Evolutionary conservation across 2,113 vertebrate species (phyloP).

Genomic region (Mohoua ochrocephala): DNA sequence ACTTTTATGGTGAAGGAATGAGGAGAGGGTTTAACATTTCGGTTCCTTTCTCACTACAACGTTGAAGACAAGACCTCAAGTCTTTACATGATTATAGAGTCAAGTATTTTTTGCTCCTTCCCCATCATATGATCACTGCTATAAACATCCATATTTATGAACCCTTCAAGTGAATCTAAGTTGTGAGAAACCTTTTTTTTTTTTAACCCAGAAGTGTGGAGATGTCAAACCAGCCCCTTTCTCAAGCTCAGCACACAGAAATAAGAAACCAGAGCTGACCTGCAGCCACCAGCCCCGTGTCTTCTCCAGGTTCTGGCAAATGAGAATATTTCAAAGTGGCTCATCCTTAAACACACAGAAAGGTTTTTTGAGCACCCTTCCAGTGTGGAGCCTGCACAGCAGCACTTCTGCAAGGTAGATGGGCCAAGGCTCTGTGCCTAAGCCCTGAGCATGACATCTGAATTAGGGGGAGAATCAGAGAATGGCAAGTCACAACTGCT

Average conservation of each 20-base stretch:
- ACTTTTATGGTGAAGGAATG: not conserved
- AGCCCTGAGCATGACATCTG: not conserved
- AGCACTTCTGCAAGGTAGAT: not conserved
- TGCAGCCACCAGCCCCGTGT: fast-evolving
- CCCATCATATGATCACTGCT: not conserved
- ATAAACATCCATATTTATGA: not conserved
- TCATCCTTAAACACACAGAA: not conserved
- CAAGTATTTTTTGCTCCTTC: not conserved
- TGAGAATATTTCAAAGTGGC: not conserved
- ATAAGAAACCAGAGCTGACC: not conserved
- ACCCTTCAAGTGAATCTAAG: not conserved
- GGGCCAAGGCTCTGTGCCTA: not conserved
- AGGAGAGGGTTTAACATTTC: not conserved
- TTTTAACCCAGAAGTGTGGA: not conserved
- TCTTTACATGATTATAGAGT: not conserved
- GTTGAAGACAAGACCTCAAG: not conserved
- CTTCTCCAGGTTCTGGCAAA: not conserved
- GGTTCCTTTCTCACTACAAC: fast-evolving
- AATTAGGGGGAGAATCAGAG: not conserved
- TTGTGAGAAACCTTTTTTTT: not conserved
- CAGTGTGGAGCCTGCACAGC: not conserved
- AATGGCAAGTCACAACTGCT: not conserved
- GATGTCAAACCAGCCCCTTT: not conserved
- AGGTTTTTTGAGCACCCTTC: not conserved
- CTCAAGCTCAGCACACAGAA: not conserved